These are phyloP conservation scores for Pyrocephalus nanus DNA, from an alignment of 2,797 vertebrate species.

Conservation along the genomic window DNA sequence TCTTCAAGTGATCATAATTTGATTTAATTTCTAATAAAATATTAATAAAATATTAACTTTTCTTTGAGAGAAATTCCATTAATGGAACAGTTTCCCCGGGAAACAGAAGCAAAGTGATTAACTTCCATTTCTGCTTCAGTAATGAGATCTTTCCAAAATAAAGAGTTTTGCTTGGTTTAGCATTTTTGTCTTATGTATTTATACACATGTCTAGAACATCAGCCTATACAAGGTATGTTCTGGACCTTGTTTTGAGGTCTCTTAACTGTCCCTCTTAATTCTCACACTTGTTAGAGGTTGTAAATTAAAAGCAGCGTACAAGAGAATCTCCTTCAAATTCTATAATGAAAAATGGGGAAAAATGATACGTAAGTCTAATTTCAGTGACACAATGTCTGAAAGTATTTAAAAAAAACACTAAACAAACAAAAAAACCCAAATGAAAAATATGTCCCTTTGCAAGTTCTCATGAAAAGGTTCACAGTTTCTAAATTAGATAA, in stretches of 20 bases:
- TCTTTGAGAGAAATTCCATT: neutral
- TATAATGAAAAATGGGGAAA: neutral
- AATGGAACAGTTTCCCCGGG: neutral
- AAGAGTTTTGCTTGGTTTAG: neutral
- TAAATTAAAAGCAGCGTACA: neutral
- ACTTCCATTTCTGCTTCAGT: neutral
- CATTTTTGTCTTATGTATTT: neutral
- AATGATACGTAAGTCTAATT: neutral
- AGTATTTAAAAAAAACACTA: neutral
- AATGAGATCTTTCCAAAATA: neutral
- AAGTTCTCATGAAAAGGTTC: neutral
- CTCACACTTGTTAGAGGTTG: neutral
- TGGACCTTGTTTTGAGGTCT: neutral
- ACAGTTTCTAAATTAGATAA: conserved; percentile 10
- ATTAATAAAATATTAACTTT: neutral
- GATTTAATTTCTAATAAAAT: conserved; percentile 17
- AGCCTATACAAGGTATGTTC: neutral
- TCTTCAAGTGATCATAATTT: neutral
- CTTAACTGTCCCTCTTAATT: neutral
- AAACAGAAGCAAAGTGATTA: conserved; percentile 5
- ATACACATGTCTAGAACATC: neutral
- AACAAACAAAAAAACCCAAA: neutral
- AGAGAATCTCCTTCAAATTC: neutral
- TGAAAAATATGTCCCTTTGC: neutral
- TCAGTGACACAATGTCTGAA: neutral